A percentile compares a stretch with the other conserved stretches of the same genome.
phyloP scores from a whole-genome alignment of 1,140 invertebrate genomes.

The Euglossa dilemma region DNA sequence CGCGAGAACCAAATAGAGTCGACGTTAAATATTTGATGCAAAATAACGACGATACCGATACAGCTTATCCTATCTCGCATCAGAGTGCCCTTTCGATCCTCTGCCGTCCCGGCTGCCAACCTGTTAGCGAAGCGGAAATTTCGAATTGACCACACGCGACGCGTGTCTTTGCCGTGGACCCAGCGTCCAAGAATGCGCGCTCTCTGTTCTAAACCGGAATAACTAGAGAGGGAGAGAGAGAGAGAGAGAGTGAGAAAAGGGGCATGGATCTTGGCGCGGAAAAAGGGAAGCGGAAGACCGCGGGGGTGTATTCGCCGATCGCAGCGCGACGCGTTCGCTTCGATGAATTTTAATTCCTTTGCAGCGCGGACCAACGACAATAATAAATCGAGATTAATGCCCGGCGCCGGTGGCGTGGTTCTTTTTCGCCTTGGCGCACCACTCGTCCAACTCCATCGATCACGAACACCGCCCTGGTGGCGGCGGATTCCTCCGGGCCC shows the following conservation, averaged over 20 bases:
- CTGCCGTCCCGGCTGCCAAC: no score
- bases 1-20: no score
- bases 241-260: background rate
- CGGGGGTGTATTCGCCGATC: background rate
- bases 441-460: constrained; percentile 54
- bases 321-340: constrained; percentile 35
- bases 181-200: background rate
- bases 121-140: no score
- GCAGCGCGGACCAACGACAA: constrained; percentile 61
- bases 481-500: constrained; percentile 12
- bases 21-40: no score
- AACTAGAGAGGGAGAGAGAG: background rate
- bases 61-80: no score
- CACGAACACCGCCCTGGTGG: constrained; percentile 36
- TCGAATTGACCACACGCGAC: no score
- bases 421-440: constrained; percentile 35
- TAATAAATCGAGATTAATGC: constrained; percentile 68
- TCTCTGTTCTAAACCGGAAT: no score
- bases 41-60: no score
- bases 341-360: constrained; percentile 70
- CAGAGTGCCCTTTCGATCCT: no score
- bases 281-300: background rate
- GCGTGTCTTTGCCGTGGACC: no score
- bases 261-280: background rate
- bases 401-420: constrained; percentile 29